Evolutionary conservation across 1,140 invertebrate genomes (phyloP), one percentile per base, ranked within the genome.

Genomic region (Camponotus vicinus): DNA sequence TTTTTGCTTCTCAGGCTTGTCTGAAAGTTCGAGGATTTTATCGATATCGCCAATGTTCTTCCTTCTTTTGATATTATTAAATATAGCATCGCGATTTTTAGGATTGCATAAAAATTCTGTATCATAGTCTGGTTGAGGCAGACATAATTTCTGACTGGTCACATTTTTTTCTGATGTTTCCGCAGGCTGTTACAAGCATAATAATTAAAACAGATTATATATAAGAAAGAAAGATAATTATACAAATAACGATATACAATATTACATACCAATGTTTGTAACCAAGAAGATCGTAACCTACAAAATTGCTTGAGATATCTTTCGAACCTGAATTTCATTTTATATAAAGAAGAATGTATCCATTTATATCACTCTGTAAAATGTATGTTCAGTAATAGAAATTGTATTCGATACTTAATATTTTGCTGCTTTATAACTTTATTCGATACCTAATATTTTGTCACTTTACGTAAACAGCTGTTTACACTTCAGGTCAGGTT

Each of bases 21-120:
- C 42, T 37, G 95, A 93, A 11, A 96, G 91, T 92, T 97, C 91
- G 66, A 97, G 92, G 63, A 98, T 96, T 91, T 95, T 94, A 71
- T 96, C 93, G 79, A 98, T 97, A 94, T 98, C 94, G 37, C 97
- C 97, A 34, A 96, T 89, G 69, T 96, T 96, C 96, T 97, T 98
- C 88, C 97, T 95, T 77, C 92, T 94, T 57, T 92, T 91, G 57
- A 98, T 97, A 93, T 98, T 98, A 37, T 96, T 90, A 79, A 93
- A 91, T 86, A 98, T 97, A 90, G 95, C 93, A 45, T 95, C 87
- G 32, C 92, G 90, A 93, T 98, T 97, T 64, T 93, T 92, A 49
- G 94, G 91, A 95, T 98, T 94, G 89, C 96, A 97, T 67, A 97
- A 93, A 94, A 96, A 97, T 15, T 96, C 92, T 8, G 95, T 90